Percentiles rank a stretch among this genome's conserved stretches.
phyloP scores from a whole-genome alignment of 2,888 invertebrate genomes.

The Dynastes hyllus region DNA sequence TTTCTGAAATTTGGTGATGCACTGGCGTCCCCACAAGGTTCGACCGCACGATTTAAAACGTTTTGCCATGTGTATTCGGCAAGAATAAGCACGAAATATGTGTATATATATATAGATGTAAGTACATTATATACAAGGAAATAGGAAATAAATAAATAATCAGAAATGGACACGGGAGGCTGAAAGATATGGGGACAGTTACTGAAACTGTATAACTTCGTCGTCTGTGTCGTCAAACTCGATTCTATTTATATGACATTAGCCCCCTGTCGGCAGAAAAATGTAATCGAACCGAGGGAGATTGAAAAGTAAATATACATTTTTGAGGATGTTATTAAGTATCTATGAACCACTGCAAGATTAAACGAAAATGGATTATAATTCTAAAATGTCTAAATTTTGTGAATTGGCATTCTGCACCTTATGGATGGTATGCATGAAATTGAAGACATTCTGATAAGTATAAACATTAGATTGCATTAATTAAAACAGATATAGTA shows the following conservation, averaged over 20 bases:
- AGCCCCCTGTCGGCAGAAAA: conserved; percentile 55
- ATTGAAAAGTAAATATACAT: conserved; percentile 52
- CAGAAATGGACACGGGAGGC: conserved; percentile 39
- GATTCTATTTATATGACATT: conserved; percentile 56
- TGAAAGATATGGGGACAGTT: neutral
- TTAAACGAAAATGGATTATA: no score
- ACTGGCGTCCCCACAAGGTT: neutral
- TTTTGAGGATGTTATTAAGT: neutral
- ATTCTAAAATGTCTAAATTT: no score
- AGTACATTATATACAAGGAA: conserved; percentile 4
- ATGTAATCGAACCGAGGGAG: conserved; percentile 53
- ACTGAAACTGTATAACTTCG: neutral
- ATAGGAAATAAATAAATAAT: conserved; percentile 42
- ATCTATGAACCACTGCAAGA: neutral
- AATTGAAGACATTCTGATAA: no score
- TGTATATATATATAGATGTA: neutral
- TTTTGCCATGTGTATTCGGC: neutral
- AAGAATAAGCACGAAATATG: neutral
- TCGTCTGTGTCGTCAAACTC: conserved; percentile 54
- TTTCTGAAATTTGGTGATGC: conserved; percentile 12
- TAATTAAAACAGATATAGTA: no score
- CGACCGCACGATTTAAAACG: conserved; percentile 37
- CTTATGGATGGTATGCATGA: no score
- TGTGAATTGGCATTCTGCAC: no score
- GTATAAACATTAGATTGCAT: no score